phyloP scores from a whole-genome alignment of 2,113 vertebrate species.

The Herpailurus yagouaroundi region DNA sequence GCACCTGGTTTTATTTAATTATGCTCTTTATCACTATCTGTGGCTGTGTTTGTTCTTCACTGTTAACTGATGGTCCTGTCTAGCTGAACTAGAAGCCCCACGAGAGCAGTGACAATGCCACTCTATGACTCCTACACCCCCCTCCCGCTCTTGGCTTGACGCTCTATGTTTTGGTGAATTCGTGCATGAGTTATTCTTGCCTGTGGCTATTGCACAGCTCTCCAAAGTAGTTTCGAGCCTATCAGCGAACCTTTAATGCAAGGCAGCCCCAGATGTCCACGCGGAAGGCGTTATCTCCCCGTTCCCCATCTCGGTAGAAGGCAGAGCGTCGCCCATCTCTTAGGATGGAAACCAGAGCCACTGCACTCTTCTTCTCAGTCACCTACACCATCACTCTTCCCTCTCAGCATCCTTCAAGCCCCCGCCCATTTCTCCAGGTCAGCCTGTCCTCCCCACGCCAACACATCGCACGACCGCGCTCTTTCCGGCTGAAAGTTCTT shows the following conservation, averaged over 20 bases:
- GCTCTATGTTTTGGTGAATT: neutral
- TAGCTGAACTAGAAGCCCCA: neutral
- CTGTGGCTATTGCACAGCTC: neutral
- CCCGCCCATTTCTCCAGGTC: neutral
- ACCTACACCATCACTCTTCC: neutral
- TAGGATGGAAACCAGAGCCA: neutral
- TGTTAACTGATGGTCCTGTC: neutral
- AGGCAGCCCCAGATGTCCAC: neutral
- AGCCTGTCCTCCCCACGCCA: neutral
- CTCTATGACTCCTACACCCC: neutral
- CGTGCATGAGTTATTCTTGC: neutral
- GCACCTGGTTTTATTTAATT: neutral
- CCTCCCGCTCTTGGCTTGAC: neutral
- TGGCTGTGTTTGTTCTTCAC: too few relatives aligned
- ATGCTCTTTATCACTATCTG: too few relatives aligned
- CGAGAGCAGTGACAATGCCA: too few relatives aligned
- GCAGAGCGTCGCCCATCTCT: neutral
- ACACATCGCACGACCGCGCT: neutral
- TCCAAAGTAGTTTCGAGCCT: neutral
- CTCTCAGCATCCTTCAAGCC: neutral
- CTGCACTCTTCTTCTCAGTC: neutral
- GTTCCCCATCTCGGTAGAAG: neutral
- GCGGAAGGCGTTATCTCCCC: fast-evolving
- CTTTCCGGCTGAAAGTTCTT: neutral
- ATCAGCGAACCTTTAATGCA: neutral